Percentiles rank a stretch among this genome's conserved stretches.
Evolutionary conservation across 1,140 invertebrate species (phyloP).

Genomic region (Apis mellifera): DNA sequence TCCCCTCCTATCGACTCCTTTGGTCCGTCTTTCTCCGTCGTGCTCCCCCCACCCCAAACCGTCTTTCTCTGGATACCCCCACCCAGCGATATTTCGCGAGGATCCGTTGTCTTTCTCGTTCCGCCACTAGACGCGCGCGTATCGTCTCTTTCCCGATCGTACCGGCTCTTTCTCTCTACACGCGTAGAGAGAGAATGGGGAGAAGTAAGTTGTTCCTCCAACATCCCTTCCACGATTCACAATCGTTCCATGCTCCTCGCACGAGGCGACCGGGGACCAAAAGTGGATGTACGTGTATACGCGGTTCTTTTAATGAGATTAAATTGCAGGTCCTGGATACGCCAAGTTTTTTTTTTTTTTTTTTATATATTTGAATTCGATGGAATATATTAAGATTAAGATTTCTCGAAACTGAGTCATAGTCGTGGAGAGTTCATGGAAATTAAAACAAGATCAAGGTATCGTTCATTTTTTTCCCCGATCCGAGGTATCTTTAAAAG

Average conservation of each 20-base stretch:
- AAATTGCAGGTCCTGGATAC: no score
- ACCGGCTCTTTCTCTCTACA: not conserved
- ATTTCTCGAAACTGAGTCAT: not conserved
- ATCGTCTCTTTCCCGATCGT: not conserved
- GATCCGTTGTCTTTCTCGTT: not conserved
- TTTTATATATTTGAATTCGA: not conserved
- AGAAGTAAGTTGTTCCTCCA: not conserved
- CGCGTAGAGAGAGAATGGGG: not conserved
- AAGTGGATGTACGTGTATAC: not conserved
- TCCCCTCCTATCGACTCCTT: conserved; percentile 14
- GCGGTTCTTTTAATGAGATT: no score
- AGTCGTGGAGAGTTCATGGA: no score
- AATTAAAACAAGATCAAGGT: no score
- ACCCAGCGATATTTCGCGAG: conserved; percentile 13
- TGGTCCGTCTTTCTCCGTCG: conserved; percentile 38
- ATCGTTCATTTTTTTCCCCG: no score
- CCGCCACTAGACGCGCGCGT: not conserved
- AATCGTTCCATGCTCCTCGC: conserved; percentile 16
- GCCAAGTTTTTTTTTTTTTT: not conserved
- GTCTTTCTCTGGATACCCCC: not conserved
- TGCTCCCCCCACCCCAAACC: not conserved
- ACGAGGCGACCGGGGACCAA: conserved; percentile 1
- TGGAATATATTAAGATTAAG: not conserved
- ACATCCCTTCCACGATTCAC: conserved; percentile 20
- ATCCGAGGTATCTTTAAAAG: no score